Evolutionary conservation across 2,797 vertebrate genomes (phyloP).

Genomic region (Podargus strigoides): DNA sequence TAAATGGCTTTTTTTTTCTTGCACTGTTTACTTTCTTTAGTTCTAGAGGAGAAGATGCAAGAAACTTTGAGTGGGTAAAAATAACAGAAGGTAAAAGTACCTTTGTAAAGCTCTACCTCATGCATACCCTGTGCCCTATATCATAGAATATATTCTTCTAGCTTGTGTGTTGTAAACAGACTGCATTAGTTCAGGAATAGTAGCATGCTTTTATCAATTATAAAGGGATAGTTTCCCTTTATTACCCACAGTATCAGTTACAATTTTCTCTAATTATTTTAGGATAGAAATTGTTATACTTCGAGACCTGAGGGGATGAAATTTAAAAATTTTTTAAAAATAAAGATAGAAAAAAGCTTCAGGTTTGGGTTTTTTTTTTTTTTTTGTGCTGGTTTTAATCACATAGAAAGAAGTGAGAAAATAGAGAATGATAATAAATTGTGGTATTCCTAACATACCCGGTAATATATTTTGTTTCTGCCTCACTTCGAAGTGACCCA

Average conservation of each 20-base stretch:
- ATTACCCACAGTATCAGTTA: neutral
- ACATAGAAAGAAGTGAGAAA: neutral
- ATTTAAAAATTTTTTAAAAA: neutral
- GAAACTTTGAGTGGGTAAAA: neutral
- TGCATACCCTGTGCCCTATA: neutral
- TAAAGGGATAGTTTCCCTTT: neutral
- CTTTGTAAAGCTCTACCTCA: neutral
- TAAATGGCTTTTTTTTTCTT: neutral
- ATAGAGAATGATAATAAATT: neutral
- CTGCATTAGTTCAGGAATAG: neutral
- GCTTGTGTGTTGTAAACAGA: neutral
- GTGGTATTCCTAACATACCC: neutral
- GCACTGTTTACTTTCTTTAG: neutral
- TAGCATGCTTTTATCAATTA: neutral
- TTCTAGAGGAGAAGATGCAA: neutral
- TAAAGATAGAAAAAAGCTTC: neutral
- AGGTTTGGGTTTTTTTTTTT: neutral
- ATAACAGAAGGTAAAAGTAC: neutral
- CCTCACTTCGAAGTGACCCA: constrained; percentile 14
- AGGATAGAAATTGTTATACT: neutral
- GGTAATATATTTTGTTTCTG: constrained; percentile 18
- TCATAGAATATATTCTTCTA: neutral
- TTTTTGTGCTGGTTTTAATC: neutral
- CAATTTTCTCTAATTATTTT: constrained; percentile 4
- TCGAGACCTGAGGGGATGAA: neutral